Evolutionary conservation across 2,888 invertebrate genomes (phyloP).

Genomic region (Cosmia pyralina): DNA sequence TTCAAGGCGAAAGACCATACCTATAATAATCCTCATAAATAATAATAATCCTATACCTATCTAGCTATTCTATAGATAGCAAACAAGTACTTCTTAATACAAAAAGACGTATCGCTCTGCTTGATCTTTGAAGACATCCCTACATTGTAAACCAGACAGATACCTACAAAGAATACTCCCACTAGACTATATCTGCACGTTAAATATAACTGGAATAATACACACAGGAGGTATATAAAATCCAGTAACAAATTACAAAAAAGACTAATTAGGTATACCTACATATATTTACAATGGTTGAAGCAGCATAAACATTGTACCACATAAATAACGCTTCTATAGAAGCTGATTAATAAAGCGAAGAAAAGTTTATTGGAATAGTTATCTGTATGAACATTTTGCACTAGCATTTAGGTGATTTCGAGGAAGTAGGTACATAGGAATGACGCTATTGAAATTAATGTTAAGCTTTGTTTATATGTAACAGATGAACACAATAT

Average conservation of each 20-base stretch:
- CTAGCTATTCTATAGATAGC: constrained; percentile 42
- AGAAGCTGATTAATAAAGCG: constrained; percentile 68
- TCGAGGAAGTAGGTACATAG: constrained; percentile 1
- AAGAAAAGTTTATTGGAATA: constrained; percentile 67
- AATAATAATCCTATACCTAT: neutral
- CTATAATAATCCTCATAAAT: neutral
- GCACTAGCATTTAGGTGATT: constrained; percentile 26
- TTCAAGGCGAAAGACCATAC: constrained; percentile 29
- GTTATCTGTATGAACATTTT: constrained; percentile 64
- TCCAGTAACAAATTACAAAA: constrained; percentile 56
- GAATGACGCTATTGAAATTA: constrained; percentile 12
- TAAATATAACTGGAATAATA: constrained; percentile 51
- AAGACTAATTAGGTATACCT: constrained; percentile 60
- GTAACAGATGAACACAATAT: constrained; percentile 1
- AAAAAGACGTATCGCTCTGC: constrained; percentile 35
- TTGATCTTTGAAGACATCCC: constrained; percentile 42
- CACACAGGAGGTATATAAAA: constrained; percentile 42
- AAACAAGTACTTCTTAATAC: neutral
- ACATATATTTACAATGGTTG: constrained; percentile 54
- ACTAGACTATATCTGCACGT: constrained; percentile 8
- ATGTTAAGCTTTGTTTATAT: constrained; percentile 5
- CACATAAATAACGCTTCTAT: constrained; percentile 67
- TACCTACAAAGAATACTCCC: constrained; percentile 19
- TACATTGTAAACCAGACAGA: constrained; percentile 38
- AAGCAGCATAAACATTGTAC: constrained; percentile 65